Percentiles rank a stretch among this genome's conserved stretches.
Evolutionary conservation across 2,888 invertebrate species (phyloP).

Genomic region (Tribolium freemani): DNA sequence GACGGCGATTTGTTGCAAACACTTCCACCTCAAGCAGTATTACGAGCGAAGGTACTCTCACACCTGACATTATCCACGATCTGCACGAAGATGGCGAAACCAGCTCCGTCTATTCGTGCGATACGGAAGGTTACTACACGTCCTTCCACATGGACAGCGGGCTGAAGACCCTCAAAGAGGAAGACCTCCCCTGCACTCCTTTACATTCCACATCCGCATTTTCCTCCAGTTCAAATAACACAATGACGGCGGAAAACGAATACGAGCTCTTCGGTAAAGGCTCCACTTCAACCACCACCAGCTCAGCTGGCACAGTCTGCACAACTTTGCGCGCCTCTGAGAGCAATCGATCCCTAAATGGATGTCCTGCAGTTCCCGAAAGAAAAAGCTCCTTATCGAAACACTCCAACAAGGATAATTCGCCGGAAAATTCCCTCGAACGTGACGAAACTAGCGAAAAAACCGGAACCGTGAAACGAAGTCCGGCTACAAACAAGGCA

Average conservation of each 20-base stretch:
- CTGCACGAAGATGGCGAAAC: conserved; percentile 88
- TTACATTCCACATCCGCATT: conserved; percentile 80
- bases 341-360: conserved; percentile 74
- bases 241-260: conserved; percentile 85
- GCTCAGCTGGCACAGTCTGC: conserved; percentile 91
- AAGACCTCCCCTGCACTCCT: conserved; percentile 80
- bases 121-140: conserved; percentile 97
- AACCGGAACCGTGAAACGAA: conserved; percentile 67
- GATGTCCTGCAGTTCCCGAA: conserved; percentile 85
- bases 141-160: conserved; percentile 98
- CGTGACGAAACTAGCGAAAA: conserved; percentile 63
- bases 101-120: conserved; percentile 93
- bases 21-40: conserved; percentile 87
- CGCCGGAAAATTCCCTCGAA: conserved; percentile 70
- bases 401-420: conserved; percentile 65
- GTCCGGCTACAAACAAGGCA: conserved; percentile 69
- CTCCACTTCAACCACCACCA: conserved; percentile 91
- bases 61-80: conserved; percentile 86
- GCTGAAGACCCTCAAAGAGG: conserved; percentile 86
- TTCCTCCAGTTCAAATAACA: conserved; percentile 79
- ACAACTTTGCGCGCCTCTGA: conserved; percentile 83
- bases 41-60: conserved; percentile 87
- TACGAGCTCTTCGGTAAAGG: conserved; percentile 94
- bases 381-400: conserved; percentile 82
- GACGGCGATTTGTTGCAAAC: conserved; percentile 74